Conservation (phyloP, 2,113 vertebrate genomes). For the Cygnus buccinator region DNA sequence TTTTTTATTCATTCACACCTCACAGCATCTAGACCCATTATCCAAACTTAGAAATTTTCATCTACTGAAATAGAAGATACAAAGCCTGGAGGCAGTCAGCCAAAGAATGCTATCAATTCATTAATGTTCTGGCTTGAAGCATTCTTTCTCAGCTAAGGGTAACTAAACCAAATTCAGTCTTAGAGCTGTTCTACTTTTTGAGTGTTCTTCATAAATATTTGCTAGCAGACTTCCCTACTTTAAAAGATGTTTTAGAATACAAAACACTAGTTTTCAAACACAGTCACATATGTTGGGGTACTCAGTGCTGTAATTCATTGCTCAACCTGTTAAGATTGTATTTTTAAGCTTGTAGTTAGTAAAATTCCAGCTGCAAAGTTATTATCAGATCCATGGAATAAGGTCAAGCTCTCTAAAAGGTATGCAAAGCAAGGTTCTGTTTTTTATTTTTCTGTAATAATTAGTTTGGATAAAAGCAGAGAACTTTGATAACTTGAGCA, state of each 20-base stretch:
- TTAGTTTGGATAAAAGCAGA: not conserved
- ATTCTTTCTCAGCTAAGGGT: not conserved
- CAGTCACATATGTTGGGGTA: not conserved
- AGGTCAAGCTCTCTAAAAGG: not conserved
- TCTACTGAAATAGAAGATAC: not conserved
- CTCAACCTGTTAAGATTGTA: not conserved
- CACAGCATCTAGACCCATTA: not conserved
- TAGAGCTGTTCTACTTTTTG: not conserved
- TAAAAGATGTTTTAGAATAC: not conserved
- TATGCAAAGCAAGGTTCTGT: not conserved
- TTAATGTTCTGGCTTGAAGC: not conserved
- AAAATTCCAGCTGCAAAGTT: not conserved
- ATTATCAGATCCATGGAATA: not conserved
- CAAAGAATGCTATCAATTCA: not conserved
- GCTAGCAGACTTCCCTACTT: not conserved
- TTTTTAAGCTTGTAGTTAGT: not conserved
- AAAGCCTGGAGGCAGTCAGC: not conserved
- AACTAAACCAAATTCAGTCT: not conserved
- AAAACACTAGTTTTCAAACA: not conserved
- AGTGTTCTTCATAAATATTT: not conserved
- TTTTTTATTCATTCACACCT: not conserved
- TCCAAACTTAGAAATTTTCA: not conserved
- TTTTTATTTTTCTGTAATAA: not conserved
- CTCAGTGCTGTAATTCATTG: not conserved
- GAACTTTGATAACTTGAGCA: not conserved